Conservation (phyloP, 2,888 invertebrate species). For the Nycteola revayana region DNA sequence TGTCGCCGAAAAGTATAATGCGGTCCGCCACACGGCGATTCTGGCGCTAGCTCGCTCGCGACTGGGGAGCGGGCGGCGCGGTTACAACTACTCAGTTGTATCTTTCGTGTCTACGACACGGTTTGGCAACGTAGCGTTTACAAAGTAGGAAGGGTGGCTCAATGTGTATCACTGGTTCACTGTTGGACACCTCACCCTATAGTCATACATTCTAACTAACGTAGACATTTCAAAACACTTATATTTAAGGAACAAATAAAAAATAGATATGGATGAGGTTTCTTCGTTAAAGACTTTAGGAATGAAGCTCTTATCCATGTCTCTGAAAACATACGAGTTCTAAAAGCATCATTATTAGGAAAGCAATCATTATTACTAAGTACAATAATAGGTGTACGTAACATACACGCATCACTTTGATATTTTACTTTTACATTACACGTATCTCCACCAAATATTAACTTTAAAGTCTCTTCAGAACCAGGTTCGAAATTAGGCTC, state of each 20-base stretch:
- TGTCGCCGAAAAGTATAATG: conserved; percentile 1
- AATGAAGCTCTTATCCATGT: too few relatives aligned
- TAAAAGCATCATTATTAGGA: neutral
- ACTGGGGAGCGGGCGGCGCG: conserved; percentile 6
- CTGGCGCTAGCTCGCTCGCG: conserved; percentile 3
- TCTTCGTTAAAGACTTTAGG: too few relatives aligned
- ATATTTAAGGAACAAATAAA: too few relatives aligned
- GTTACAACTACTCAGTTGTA: conserved; percentile 2
- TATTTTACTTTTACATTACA: conserved; percentile 14
- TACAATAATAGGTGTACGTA: conserved; percentile 1
- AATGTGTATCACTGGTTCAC: conserved; percentile 1
- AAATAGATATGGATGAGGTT: too few relatives aligned
- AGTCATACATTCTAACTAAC: too few relatives aligned
- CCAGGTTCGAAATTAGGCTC: conserved; percentile 25
- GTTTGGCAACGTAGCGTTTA: conserved; percentile 5
- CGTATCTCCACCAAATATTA: conserved; percentile 17
- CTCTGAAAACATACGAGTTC: too few relatives aligned
- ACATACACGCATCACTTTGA: conserved; percentile 11
- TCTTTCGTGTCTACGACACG: conserved; percentile 3
- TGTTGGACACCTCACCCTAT: neutral
- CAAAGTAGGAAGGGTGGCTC: conserved; percentile 1
- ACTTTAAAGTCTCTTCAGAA: conserved; percentile 21
- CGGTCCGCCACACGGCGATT: conserved; percentile 2
- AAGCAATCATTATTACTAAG: neutral
- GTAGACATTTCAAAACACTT: too few relatives aligned